These are phyloP conservation scores for Myiothlypis chrysogaster DNA, from an alignment of 2,797 vertebrate genomes.

Conservation along the genomic window DNA sequence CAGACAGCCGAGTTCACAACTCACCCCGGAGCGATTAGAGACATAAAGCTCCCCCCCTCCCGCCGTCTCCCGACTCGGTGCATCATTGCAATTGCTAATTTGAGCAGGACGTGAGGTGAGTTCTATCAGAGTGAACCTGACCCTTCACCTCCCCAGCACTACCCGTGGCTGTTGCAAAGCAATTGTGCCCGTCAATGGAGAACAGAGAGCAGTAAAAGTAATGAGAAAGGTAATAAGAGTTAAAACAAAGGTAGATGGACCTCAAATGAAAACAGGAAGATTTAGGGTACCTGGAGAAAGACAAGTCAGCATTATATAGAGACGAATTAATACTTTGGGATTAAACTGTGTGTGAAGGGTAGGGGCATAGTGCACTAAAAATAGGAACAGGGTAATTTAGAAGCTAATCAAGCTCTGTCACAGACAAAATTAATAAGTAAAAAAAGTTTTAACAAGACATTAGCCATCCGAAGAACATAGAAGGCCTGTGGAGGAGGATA, in stretches of 20 bases:
- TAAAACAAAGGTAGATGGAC: slow-evolving; percentile 67
- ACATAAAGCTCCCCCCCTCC: not conserved
- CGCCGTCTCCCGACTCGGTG: not conserved
- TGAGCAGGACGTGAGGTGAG: not conserved
- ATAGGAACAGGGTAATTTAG: slow-evolving; percentile 78
- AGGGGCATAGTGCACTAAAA: slow-evolving; percentile 77
- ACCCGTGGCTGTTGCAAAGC: slow-evolving; percentile 5
- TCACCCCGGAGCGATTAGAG: not conserved
- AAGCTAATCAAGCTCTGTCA: slow-evolving; percentile 81
- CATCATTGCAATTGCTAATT: slow-evolving; percentile 42
- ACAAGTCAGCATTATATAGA: slow-evolving; percentile 78
- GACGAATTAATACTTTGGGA: slow-evolving; percentile 80
- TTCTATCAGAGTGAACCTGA: slow-evolving; percentile 42
- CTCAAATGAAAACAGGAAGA: slow-evolving; percentile 71
- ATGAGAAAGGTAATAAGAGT: slow-evolving; percentile 53
- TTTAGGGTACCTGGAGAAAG: slow-evolving; percentile 75
- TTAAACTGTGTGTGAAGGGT: slow-evolving; percentile 84
- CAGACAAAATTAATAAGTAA: slow-evolving; percentile 80
- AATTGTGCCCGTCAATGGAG: slow-evolving; percentile 47
- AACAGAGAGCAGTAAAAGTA: slow-evolving; percentile 50
- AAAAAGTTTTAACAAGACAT: slow-evolving; percentile 81
- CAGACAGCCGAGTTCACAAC: not conserved
- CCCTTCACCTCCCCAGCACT: slow-evolving; percentile 25
- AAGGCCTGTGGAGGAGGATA: slow-evolving; percentile 65
- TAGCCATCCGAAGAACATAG: slow-evolving; percentile 71